Conservation (phyloP, 2,888 invertebrate species). For the Diarsia brunnea region DNA sequence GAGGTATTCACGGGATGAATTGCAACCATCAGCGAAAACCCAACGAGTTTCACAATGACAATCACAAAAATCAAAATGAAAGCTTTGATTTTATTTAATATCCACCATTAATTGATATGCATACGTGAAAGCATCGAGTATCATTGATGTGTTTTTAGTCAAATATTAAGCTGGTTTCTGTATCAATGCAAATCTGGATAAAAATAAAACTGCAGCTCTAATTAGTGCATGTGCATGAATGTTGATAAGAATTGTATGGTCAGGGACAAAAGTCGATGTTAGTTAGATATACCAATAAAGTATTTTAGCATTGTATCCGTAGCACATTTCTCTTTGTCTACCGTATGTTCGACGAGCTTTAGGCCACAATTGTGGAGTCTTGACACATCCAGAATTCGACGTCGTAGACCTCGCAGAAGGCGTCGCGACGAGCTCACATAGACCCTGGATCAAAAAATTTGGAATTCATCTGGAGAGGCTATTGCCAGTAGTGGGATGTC, state of each 20-base stretch:
- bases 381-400: too few species aligned
- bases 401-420: too few species aligned
- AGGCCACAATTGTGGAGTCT: too few species aligned
- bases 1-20: slow-evolving; percentile 64
- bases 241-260: slow-evolving; percentile 20
- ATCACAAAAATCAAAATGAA: slow-evolving; percentile 46
- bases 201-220: not conserved
- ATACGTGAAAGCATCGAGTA: slow-evolving; percentile 3
- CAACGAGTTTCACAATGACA: slow-evolving; percentile 39
- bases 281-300: not conserved
- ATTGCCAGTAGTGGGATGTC: too few species aligned
- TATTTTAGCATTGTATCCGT: too few species aligned
- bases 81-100: slow-evolving; percentile 37
- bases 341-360: too few species aligned
- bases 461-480: too few species aligned
- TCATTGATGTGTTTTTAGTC: slow-evolving; percentile 22
- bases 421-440: too few species aligned
- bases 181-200: slow-evolving; percentile 10
- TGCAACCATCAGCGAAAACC: slow-evolving; percentile 54
- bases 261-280: not conserved
- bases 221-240: slow-evolving; percentile 4
- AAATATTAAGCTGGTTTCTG: slow-evolving; percentile 13
- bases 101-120: slow-evolving; percentile 22
- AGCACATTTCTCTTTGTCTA: not conserved
- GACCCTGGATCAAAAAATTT: too few species aligned